These are phyloP conservation scores for Pseudococcus longispinus DNA, from an alignment of 2,888 invertebrate species.

Conservation along the genomic window DNA sequence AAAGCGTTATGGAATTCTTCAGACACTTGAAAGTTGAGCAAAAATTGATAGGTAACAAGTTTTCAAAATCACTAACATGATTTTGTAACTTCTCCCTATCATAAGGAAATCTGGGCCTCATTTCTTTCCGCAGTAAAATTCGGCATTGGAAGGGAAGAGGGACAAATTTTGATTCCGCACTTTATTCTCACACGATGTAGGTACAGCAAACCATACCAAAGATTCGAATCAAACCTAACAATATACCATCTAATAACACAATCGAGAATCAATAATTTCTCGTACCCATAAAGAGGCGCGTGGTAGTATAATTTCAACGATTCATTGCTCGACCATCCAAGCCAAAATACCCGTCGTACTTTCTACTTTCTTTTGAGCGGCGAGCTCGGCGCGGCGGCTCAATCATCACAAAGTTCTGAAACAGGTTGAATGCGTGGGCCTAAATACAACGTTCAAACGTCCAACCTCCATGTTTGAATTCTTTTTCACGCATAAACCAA, in stretches of 20 bases:
- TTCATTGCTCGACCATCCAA: not conserved
- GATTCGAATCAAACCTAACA: not conserved
- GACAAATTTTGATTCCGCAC: no score
- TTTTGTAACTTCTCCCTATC: no score
- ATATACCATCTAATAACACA: not conserved
- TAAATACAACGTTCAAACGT: not conserved
- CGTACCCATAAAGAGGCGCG: not conserved
- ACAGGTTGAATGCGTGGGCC: constrained; percentile 44
- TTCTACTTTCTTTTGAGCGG: constrained; percentile 10
- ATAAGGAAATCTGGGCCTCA: no score
- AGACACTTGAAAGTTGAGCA: no score
- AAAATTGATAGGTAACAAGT: no score
- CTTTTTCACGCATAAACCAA: constrained; percentile 32
- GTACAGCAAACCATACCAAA: not conserved
- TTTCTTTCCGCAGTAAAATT: not conserved
- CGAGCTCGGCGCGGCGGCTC: constrained; percentile 3
- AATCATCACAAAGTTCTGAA: constrained; percentile 28
- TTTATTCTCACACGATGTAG: no score
- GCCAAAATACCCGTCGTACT: not conserved
- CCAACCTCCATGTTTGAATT: constrained; percentile 24
- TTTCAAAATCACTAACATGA: no score
- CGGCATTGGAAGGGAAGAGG: not conserved
- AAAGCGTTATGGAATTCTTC: no score
- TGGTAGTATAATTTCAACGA: constrained; percentile 1
- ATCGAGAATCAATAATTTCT: not conserved